These are phyloP conservation scores for Dendropsophus ebraccatus DNA, from an alignment of 2,113 vertebrate species.

Conservation along the genomic window DNA sequence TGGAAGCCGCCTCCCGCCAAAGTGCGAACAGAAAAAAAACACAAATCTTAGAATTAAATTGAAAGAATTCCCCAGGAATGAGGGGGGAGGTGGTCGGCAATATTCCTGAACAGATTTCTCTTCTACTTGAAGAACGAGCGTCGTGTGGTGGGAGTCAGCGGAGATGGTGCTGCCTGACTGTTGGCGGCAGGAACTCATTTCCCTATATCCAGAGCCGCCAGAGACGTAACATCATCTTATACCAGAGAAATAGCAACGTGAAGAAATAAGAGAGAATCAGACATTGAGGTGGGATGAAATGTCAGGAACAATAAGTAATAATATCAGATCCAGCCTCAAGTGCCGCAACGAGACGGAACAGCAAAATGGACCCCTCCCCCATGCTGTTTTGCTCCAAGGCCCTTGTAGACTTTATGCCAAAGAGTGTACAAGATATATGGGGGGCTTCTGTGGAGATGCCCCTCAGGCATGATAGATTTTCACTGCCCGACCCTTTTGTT, in stretches of 20 bases:
- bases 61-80: neutral
- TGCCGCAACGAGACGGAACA: neutral
- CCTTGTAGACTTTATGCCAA: too few species aligned
- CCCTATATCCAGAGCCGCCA: neutral
- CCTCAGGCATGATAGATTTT: too few species aligned
- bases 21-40: neutral
- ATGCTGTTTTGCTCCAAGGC: neutral
- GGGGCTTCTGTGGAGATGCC: too few species aligned
- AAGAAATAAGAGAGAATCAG: neutral
- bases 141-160: neutral
- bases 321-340: neutral
- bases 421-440: too few species aligned
- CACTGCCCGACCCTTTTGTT: too few species aligned
- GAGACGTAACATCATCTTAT: constrained; percentile 8
- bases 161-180: neutral
- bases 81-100: too few species aligned
- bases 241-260: neutral
- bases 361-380: too few species aligned
- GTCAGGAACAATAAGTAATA: neutral
- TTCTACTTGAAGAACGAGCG: constrained; percentile 40
- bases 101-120: constrained; percentile 19
- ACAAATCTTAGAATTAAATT: neutral
- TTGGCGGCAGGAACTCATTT: constrained; percentile 15
- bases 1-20: neutral
- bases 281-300: neutral